Evolutionary conservation across 2,888 invertebrate genomes (phyloP).

Genomic region (Litoditis marina): DNA sequence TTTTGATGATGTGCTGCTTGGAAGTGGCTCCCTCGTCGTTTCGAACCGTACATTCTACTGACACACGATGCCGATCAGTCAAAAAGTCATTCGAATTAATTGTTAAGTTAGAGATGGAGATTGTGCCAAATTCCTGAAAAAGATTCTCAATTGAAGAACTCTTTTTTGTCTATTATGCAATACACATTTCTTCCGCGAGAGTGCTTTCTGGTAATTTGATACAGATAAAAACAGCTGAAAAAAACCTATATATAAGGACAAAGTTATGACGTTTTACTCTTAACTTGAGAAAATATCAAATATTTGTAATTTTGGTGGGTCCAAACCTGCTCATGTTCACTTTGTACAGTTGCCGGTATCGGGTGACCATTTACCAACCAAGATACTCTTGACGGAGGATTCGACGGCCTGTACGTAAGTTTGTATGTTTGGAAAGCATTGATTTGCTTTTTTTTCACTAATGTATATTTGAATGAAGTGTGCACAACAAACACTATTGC

Average conservation of each 20-base stretch:
- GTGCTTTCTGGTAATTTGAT: neutral
- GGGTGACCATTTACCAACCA: constrained; percentile 54
- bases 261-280: no score
- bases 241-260: no score
- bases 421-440: neutral
- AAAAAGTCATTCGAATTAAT: constrained; percentile 33
- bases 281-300: no score
- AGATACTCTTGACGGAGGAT: constrained; percentile 53
- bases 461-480: neutral
- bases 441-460: neutral
- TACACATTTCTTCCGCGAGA: neutral
- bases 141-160: no score
- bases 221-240: neutral
- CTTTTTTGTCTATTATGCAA: neutral
- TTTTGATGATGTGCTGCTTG: constrained; percentile 52
- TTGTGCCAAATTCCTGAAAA: constrained; percentile 31
- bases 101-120: constrained; percentile 42
- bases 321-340: constrained; percentile 12
- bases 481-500: neutral
- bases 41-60: constrained; percentile 52
- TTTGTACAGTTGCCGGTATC: constrained; percentile 28
- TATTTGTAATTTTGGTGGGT: neutral
- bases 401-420: constrained; percentile 43
- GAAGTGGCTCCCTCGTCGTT: constrained; percentile 53
- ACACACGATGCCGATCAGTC: constrained; percentile 30